Conservation (phyloP, 2,888 invertebrate species). For the Archaeoteleia sp. region DNA sequence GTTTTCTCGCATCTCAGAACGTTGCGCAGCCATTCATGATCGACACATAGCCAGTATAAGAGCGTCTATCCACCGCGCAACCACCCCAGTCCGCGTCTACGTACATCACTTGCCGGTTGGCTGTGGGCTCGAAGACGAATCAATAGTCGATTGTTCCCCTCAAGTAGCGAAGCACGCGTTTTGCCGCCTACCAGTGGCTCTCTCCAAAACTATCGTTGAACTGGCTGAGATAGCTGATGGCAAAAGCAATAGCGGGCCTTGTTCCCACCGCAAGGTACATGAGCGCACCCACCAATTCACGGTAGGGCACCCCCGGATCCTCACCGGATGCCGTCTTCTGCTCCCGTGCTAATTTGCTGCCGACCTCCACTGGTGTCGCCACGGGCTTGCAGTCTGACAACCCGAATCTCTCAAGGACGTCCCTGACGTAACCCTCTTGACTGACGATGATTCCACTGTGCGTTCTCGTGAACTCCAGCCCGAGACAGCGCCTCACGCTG, state of each 20-base stretch:
- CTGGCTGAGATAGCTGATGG: slow-evolving; percentile 34
- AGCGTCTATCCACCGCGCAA: slow-evolving; percentile 37
- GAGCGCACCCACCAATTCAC: slow-evolving; percentile 47
- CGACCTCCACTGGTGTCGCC: slow-evolving; percentile 39
- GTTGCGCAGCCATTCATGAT: slow-evolving; percentile 3
- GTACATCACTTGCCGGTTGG: too few species aligned
- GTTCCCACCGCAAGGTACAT: too few species aligned
- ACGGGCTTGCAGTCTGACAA: slow-evolving; percentile 44
- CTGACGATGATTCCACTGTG: slow-evolving; percentile 18
- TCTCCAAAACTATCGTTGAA: slow-evolving; percentile 35
- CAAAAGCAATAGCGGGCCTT: slow-evolving; percentile 54
- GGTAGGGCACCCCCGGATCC: slow-evolving; percentile 24
- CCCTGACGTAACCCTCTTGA: slow-evolving; percentile 33
- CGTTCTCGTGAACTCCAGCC: slow-evolving; percentile 26
- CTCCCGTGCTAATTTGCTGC: slow-evolving; percentile 13
- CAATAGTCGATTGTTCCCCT: too few species aligned
- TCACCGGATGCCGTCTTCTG: background rate
- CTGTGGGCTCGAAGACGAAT: too few species aligned
- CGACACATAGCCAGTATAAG: slow-evolving; percentile 42
- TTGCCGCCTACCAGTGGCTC: slow-evolving; percentile 51
- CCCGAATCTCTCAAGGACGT: slow-evolving; percentile 41
- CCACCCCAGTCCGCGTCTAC: slow-evolving; percentile 52
- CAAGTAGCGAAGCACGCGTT: too few species aligned
- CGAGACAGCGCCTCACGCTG: background rate
- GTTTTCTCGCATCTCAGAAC: slow-evolving; percentile 12